Evolutionary conservation across 1,140 invertebrate genomes (phyloP).

Genomic region (Drosophila watanabei): DNA sequence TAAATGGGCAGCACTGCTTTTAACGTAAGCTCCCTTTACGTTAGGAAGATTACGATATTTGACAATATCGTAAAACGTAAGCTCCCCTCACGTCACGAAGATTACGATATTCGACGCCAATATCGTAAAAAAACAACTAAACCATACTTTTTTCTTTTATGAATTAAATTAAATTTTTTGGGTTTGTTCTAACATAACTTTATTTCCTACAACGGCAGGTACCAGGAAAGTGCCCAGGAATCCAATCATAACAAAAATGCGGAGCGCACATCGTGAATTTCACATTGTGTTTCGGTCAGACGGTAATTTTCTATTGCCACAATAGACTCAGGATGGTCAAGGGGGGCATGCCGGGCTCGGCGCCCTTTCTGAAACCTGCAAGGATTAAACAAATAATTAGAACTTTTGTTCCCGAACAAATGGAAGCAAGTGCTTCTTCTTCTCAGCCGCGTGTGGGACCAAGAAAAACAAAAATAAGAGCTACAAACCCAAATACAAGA

Average conservation of each 20-base stretch:
- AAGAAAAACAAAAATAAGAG: slow-evolving; percentile 10
- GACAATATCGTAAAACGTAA: no score
- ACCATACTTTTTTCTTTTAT: no score
- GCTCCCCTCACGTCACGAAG: no score
- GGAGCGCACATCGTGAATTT: slow-evolving; percentile 5
- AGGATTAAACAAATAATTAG: slow-evolving; percentile 16
- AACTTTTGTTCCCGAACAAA: slow-evolving; percentile 18
- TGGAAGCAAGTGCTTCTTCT: slow-evolving; percentile 28
- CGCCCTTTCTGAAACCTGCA: slow-evolving; percentile 88
- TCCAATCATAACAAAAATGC: slow-evolving; percentile 47
- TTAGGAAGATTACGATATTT: no score
- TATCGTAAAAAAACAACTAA: no score
- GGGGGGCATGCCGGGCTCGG: slow-evolving; percentile 88
- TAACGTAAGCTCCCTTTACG: no score
- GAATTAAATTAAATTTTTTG: no score
- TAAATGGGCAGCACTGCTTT: no score
- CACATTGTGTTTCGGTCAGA: neutral
- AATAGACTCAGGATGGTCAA: slow-evolving; percentile 87
- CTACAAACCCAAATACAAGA: slow-evolving; percentile 89
- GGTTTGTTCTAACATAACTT: slow-evolving; percentile 60
- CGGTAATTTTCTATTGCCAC: slow-evolving; percentile 85
- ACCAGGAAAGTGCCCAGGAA: slow-evolving; percentile 47
- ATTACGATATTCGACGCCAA: no score
- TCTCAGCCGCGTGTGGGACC: slow-evolving; percentile 34
- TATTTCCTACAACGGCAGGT: slow-evolving; percentile 65